Conservation (phyloP, 2,797 vertebrate species). For the Sebastes steindachneri region DNA sequence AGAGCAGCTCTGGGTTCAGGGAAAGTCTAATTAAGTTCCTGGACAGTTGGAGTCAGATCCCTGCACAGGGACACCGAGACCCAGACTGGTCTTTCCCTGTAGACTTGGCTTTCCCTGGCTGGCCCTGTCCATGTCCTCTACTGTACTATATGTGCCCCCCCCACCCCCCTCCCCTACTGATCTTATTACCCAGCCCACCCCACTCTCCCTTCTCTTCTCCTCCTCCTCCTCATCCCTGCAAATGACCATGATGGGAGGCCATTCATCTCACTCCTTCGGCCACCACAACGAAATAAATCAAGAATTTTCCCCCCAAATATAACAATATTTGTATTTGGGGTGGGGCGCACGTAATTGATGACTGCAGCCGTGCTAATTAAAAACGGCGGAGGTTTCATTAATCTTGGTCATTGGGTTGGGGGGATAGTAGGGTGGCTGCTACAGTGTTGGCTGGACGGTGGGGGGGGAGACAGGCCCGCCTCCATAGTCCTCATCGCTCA, state of each 20-base stretch:
- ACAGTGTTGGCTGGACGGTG: constrained; percentile 49
- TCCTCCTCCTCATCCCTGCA: constrained; percentile 81
- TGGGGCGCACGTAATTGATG: constrained; percentile 92
- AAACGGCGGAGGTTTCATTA: constrained; percentile 95
- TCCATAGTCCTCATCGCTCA: constrained; percentile 68
- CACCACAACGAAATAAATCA: constrained; percentile 98
- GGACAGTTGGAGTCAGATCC: constrained; percentile 39
- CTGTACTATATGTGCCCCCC: constrained; percentile 31
- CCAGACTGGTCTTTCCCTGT: constrained; percentile 42
- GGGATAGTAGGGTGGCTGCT: constrained; percentile 47
- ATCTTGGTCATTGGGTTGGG: constrained; percentile 89
- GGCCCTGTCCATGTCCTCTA: constrained; percentile 53
- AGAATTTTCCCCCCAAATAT: constrained; percentile 94
- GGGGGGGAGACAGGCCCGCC: constrained; percentile 31
- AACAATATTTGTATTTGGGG: constrained; percentile 99
- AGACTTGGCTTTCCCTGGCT: constrained; percentile 46
- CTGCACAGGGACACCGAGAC: constrained; percentile 37
- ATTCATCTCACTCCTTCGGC: constrained; percentile 96
- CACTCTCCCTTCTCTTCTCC: constrained; percentile 28
- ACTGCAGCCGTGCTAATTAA: constrained; percentile 97
- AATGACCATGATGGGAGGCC: constrained; percentile 94
- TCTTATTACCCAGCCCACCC: constrained; percentile 57
- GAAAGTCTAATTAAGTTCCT: constrained; percentile 64
- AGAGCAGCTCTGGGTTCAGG: constrained; percentile 29
- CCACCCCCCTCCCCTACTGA: constrained; percentile 6